Percentiles rank a stretch among this genome's conserved stretches.
These are phyloP conservation scores for Tetheella fluctuosa DNA, from an alignment of 2,888 invertebrate genomes.

Conservation along the genomic window DNA sequence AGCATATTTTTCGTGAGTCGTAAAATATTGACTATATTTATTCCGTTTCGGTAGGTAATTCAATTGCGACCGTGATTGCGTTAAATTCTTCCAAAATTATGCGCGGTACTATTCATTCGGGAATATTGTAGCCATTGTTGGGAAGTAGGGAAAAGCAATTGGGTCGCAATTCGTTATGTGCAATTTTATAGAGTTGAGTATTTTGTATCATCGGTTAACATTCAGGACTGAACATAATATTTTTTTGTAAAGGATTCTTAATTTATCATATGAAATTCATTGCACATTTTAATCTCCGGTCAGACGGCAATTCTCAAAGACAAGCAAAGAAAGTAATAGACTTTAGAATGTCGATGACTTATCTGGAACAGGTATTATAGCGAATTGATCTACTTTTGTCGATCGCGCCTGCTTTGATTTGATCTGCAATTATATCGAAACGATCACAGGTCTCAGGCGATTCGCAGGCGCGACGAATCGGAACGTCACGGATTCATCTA, in stretches of 20 bases:
- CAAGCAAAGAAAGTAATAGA: slow-evolving; percentile 6
- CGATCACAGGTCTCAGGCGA: slow-evolving; percentile 26
- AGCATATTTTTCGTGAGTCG: slow-evolving; percentile 26
- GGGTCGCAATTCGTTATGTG: not conserved
- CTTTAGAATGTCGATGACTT: slow-evolving; percentile 7
- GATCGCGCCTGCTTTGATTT: slow-evolving; percentile 52
- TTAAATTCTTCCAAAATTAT: slow-evolving; percentile 10
- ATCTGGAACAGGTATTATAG: slow-evolving; percentile 6
- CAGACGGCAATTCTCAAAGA: slow-evolving; percentile 6
- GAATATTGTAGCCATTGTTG: slow-evolving; percentile 11
- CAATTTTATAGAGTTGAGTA: not conserved
- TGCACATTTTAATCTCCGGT: not conserved
- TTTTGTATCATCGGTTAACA: not conserved
- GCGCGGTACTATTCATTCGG: not conserved
- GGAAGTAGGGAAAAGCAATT: slow-evolving; percentile 5
- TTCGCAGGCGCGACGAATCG: slow-evolving; percentile 66
- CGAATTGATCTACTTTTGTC: slow-evolving; percentile 10
- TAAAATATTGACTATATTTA: slow-evolving; percentile 35
- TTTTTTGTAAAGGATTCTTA: not conserved
- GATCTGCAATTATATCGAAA: slow-evolving; percentile 53
- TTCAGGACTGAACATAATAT: not conserved
- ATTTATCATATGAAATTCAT: not conserved
- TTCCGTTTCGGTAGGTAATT: slow-evolving; percentile 57
- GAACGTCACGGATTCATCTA: slow-evolving; percentile 50
- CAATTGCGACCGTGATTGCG: slow-evolving; percentile 47